Evolutionary conservation across 1,140 invertebrate genomes (phyloP), one percentile per base, ranked within the genome.

Genomic region (Camponotus floridanus): DNA sequence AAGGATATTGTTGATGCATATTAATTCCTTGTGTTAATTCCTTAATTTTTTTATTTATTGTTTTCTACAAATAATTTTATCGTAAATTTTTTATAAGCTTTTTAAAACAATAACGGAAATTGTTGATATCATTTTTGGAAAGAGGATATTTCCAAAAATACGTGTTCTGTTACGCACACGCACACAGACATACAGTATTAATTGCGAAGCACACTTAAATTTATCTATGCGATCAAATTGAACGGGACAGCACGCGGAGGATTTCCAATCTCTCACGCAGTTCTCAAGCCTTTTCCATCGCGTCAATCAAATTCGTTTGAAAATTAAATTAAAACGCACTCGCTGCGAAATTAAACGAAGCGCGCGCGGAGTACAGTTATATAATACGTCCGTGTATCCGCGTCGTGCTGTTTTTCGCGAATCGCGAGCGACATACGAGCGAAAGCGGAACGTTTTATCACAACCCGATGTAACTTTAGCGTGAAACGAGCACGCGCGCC

Each of bases 271-370:
- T 21, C 15, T 70, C 65, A 42, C 48, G 18, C 51, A 13, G 51
- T 51, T 73, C 45, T 36, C 65, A 42, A 80, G 51, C 65, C 51
- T 80, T 70, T 57, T 80, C 18, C 68, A 83, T 81, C 67, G 21
- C 39, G 67, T 73, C 79, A 83, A 83, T 83, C 55, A 83, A 83
- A 83, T 61, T 61, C 55, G 55, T 26, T 73, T 33, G 36, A 73
- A 73, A 83, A 73, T 83, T 73, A 83, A 83, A 83, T 83, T 83
- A 83, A 83, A 83, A 61, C 15, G 55, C 55, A 31, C 61, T 65
- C 76, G n/a, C 51, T 31, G 33, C 42, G 6, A 68, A 79, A 79
- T 79, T 79, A 79, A 79, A 68, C 61, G 8, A 67, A 68, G 45
- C 21, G 18, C 13, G 21, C 62, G 62, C 18, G 39, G n/a, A 42